Conservation (phyloP, 2,113 vertebrate species). For the Ailurus styani region DNA sequence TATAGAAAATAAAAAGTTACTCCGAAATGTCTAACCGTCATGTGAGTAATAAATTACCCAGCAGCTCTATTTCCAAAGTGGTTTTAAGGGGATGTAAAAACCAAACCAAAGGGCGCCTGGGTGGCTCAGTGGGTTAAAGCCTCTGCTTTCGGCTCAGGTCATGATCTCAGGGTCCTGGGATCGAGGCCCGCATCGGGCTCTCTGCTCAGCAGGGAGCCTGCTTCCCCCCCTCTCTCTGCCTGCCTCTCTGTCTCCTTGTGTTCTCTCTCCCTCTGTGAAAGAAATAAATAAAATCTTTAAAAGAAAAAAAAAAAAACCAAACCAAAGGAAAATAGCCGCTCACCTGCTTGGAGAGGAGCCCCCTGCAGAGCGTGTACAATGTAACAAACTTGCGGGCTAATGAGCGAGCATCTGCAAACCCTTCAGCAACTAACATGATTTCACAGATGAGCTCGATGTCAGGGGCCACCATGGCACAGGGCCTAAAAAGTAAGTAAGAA, state of each 20-base stretch:
- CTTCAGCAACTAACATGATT: slow-evolving; percentile 88
- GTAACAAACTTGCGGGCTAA: slow-evolving; percentile 87
- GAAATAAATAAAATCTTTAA: no score
- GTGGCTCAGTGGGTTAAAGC: no score
- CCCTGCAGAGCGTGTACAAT: slow-evolving; percentile 83
- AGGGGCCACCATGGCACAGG: slow-evolving; percentile 88
- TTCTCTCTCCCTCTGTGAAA: no score
- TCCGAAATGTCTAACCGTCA: neutral
- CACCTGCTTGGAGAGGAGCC: slow-evolving; percentile 91
- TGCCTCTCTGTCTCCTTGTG: no score
- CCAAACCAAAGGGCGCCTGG: neutral
- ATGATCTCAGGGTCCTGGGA: no score
- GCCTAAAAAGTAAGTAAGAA: slow-evolving; percentile 74
- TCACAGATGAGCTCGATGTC: slow-evolving; percentile 90
- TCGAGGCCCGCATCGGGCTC: no score
- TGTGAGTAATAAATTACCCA: neutral
- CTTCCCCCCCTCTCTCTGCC: no score
- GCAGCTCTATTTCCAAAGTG: neutral
- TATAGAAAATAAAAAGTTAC: neutral
- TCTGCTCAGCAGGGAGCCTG: no score
- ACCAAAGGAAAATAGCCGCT: neutral
- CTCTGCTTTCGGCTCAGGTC: no score
- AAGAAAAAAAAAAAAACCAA: no score
- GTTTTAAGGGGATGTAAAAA: neutral
- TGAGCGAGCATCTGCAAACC: slow-evolving; percentile 82